phyloP scores from a whole-genome alignment of 1,140 invertebrate genomes.

The Lepidurus apus region DNA sequence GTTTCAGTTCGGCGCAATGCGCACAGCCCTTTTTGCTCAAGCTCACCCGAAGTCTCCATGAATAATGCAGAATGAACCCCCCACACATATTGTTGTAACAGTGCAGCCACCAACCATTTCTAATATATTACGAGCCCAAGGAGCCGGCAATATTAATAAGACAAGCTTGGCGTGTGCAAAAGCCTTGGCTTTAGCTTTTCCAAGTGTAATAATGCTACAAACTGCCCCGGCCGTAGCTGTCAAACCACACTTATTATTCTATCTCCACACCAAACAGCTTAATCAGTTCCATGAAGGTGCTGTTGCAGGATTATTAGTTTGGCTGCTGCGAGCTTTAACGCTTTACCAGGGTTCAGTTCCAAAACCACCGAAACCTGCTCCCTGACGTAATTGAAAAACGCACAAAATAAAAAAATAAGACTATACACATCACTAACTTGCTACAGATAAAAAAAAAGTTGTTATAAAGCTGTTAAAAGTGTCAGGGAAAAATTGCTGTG shows the following conservation, averaged over 20 bases:
- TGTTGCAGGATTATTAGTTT: background rate
- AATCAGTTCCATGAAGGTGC: slow-evolving; percentile 3
- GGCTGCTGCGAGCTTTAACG: background rate
- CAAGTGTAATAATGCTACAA: slow-evolving; percentile 19
- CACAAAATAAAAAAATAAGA: no score
- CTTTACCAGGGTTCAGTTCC: no score
- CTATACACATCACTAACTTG: no score
- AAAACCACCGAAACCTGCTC: no score
- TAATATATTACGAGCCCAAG: slow-evolving; percentile 15
- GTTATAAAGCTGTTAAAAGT: no score
- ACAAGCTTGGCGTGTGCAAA: slow-evolving; percentile 21
- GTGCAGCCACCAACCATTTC: slow-evolving; percentile 16
- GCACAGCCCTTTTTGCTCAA: background rate
- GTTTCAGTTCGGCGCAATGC: background rate
- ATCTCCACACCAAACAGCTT: slow-evolving; percentile 10
- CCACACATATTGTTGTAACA: slow-evolving; percentile 19
- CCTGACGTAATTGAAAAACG: no score
- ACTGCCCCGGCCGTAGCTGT: slow-evolving; percentile 1
- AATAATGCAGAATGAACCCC: slow-evolving; percentile 7
- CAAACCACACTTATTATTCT: slow-evolving; percentile 19
- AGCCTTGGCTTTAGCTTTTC: background rate
- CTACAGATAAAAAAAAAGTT: no score
- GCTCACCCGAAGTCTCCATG: background rate
- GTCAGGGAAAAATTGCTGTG: no score
- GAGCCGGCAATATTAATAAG: slow-evolving; percentile 21